Percentiles rank a stretch among this genome's conserved stretches.
phyloP scores from a whole-genome alignment of 2,888 invertebrate species.

The Meganola albula region DNA sequence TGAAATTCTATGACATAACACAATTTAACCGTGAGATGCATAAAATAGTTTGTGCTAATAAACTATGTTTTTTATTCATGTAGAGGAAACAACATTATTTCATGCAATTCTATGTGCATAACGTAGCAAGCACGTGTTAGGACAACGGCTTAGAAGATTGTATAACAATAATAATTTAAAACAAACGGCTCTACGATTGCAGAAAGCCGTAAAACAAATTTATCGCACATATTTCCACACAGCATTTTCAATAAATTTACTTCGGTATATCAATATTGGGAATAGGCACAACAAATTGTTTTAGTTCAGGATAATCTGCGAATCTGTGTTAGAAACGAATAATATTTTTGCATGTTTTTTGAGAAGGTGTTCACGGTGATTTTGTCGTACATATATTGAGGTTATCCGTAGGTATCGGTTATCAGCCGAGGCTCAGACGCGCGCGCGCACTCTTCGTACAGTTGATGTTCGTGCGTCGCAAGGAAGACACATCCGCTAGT shows the following conservation, averaged over 20 bases:
- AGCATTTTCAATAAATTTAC: conserved; percentile 14
- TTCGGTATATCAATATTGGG: conserved; percentile 10
- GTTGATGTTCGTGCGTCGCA: conserved; percentile 72
- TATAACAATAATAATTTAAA: too few species aligned
- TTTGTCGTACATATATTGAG: conserved; percentile 44
- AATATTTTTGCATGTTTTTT: conserved; percentile 12
- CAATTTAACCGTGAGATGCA: too few species aligned
- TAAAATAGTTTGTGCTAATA: too few species aligned
- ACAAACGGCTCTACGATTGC: not conserved
- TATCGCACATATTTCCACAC: conserved; percentile 18
- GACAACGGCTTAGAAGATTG: too few species aligned
- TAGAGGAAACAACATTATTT: too few species aligned
- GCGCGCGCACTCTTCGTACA: conserved; percentile 51
- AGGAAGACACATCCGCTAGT: conserved; percentile 69
- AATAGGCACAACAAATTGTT: conserved; percentile 22
- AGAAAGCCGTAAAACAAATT: conserved; percentile 5
- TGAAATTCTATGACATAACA: too few species aligned
- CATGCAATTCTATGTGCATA: too few species aligned
- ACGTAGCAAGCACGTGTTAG: too few species aligned
- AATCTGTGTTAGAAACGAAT: conserved; percentile 21
- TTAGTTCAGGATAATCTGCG: conserved; percentile 10
- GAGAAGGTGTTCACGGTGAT: conserved; percentile 37
- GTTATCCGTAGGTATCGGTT: conserved; percentile 63
- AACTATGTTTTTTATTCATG: too few species aligned
- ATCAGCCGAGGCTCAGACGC: conserved; percentile 50